A percentile compares a stretch with the other conserved stretches of the same genome.
phyloP scores from a whole-genome alignment of 64 coral and sea anemone species.

The Actinia equina region DNA sequence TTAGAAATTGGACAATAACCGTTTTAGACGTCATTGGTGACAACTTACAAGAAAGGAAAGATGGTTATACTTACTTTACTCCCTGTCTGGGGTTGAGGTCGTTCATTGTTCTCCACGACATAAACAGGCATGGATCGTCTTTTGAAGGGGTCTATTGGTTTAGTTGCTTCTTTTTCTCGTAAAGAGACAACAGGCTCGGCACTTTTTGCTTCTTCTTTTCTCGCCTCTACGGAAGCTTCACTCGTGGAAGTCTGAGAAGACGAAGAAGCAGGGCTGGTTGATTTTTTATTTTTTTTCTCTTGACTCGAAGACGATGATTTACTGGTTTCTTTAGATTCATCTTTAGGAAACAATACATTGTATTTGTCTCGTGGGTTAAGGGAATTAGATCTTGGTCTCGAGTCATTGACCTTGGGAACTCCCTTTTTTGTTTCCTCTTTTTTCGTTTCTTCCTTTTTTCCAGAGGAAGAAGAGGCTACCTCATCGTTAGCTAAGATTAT shows the following conservation, averaged over 20 bases:
- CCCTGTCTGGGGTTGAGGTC: background rate
- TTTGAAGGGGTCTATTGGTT: conserved; percentile 17
- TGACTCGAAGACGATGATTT: background rate
- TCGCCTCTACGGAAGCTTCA: background rate
- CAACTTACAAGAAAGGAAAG: too few species aligned
- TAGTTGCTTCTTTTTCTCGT: background rate
- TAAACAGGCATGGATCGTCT: conserved; percentile 38
- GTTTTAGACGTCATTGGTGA: too few species aligned
- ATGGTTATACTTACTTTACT: background rate
- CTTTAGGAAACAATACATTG: background rate
- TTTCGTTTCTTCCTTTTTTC: background rate
- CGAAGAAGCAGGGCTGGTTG: background rate
- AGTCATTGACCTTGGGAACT: background rate
- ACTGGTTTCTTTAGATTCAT: background rate
- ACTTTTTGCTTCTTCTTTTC: background rate
- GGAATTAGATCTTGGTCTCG: background rate
- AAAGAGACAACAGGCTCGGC: background rate
- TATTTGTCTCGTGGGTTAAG: background rate
- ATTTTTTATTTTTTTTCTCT: background rate
- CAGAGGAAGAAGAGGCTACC: background rate
- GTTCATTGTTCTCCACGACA: conserved; percentile 26
- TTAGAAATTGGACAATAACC: too few species aligned
- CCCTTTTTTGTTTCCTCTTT: background rate
- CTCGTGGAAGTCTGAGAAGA: background rate
- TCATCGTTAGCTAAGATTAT: background rate